Evolutionary conservation across 1,140 invertebrate genomes (phyloP), one percentile per base, ranked within the genome.

Genomic region (Lerema accius): DNA sequence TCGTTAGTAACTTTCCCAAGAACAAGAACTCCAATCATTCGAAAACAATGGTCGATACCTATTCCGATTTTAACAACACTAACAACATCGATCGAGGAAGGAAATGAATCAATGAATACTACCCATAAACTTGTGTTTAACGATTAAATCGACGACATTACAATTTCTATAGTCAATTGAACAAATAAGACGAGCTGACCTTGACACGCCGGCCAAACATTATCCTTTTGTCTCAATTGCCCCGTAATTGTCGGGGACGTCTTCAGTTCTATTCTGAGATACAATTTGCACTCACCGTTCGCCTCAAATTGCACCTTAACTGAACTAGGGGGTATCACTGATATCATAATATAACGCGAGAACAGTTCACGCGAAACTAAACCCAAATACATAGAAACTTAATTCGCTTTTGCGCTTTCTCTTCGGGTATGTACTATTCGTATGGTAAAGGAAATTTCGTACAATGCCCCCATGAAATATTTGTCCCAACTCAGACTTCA

Each of bases 141-240:
- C 63, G 15, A 72, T 71, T 71, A 84, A 85, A 86, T 83, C 72
- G 78, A 73, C 69, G 70, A 69, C 72, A 76, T 83, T 72, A 65
- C 65, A 80, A 82, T 84, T 89, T 85, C 84, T 86, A 78, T 86
- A 78, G 81, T 68, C 82, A 84, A 87, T 82, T 87, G 82, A 69
- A 78, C 67, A 77, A 80, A 78, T 82, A 77, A 79, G 71, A 55
- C 73, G 69, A 50, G 55, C 26, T 71, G 73, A 73, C 87, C 87
- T 86, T 90, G 85, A 90, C 87, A 88, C 80, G 72, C 67, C 81
- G 82, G 73, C 82, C 87, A 79, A 88, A 87, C 85, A 90, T 90
- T 90, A 88, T 90, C 87, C 87, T 90, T 86, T 90, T 86, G 86
- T 87, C 77, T 88, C 86, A 89, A 89, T 89, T 89, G 86, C 62